Conservation (phyloP, 2,888 invertebrate species). For the Bombyx huttoni region DNA sequence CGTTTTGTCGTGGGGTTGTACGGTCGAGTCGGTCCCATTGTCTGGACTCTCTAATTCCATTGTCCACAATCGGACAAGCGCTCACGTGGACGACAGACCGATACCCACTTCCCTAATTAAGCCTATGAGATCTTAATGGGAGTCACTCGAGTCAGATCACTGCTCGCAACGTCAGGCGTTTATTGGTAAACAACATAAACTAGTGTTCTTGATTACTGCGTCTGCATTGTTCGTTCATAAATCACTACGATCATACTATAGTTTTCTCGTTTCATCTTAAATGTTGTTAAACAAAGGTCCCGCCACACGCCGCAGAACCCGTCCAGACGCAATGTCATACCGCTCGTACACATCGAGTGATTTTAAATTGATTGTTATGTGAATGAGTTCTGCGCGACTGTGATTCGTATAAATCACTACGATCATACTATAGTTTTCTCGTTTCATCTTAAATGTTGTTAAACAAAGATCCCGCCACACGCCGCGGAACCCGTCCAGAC, state of each 20-base stretch:
- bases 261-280: slow-evolving; percentile 46
- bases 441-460: slow-evolving; percentile 48
- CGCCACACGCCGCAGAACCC: slow-evolving; percentile 53
- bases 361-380: slow-evolving; percentile 67
- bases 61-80: slow-evolving; percentile 49
- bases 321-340: slow-evolving; percentile 50
- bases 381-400: slow-evolving; percentile 51
- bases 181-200: slow-evolving; percentile 31
- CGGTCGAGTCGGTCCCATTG: slow-evolving; percentile 54
- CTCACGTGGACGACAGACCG: slow-evolving; percentile 46
- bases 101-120: slow-evolving; percentile 57
- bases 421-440: slow-evolving; percentile 29
- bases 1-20: slow-evolving; percentile 70
- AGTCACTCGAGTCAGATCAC: slow-evolving; percentile 44
- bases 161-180: slow-evolving; percentile 17
- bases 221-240: too few species aligned
- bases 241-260: slow-evolving; percentile 2
- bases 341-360: slow-evolving; percentile 37
- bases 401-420: too few species aligned
- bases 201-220: slow-evolving; percentile 23
- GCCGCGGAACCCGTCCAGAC: slow-evolving; percentile 45
- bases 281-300: slow-evolving; percentile 27
- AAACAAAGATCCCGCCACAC: slow-evolving; percentile 42
- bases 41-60: slow-evolving; percentile 64
- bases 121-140: slow-evolving; percentile 56